These are phyloP conservation scores for Piscicola geometra DNA, from an alignment of 2,888 invertebrate genomes.

Conservation along the genomic window DNA sequence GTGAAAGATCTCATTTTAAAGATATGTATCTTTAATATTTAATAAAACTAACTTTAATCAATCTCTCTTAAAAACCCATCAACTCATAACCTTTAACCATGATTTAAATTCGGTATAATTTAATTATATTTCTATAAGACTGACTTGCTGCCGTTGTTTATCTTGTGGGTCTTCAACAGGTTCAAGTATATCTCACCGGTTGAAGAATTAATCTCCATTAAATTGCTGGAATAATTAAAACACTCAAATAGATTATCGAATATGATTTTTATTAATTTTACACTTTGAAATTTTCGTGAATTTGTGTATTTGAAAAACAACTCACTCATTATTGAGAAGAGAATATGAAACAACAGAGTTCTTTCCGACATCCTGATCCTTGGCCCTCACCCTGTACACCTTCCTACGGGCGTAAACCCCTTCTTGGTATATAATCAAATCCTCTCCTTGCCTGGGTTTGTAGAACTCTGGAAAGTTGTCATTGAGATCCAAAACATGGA, in stretches of 20 bases:
- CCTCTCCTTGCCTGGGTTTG: not conserved
- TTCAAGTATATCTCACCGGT: not conserved
- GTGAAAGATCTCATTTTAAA: too few species aligned
- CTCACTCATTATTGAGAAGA: not conserved
- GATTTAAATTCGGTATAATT: too few species aligned
- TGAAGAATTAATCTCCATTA: not conserved
- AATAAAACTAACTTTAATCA: too few species aligned
- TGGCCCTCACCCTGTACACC: not conserved
- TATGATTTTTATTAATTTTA: too few species aligned
- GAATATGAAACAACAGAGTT: not conserved
- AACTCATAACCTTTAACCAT: too few species aligned
- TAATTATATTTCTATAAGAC: too few species aligned
- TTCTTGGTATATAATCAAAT: not conserved
- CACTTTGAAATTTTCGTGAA: too few species aligned
- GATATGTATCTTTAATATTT: too few species aligned
- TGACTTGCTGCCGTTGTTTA: constrained; percentile 2
- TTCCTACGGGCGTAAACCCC: not conserved
- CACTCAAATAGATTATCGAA: too few species aligned
- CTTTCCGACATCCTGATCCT: not conserved
- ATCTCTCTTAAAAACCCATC: too few species aligned
- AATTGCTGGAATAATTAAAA: not conserved
- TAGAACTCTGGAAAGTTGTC: constrained; percentile 1
- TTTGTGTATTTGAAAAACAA: too few species aligned
- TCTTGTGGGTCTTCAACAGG: constrained; percentile 6
- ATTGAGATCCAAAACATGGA: not conserved